Base-by-base conservation (phyloP, 2,113 vertebrate species). In the Phylloscopus trochiloides region DNA sequence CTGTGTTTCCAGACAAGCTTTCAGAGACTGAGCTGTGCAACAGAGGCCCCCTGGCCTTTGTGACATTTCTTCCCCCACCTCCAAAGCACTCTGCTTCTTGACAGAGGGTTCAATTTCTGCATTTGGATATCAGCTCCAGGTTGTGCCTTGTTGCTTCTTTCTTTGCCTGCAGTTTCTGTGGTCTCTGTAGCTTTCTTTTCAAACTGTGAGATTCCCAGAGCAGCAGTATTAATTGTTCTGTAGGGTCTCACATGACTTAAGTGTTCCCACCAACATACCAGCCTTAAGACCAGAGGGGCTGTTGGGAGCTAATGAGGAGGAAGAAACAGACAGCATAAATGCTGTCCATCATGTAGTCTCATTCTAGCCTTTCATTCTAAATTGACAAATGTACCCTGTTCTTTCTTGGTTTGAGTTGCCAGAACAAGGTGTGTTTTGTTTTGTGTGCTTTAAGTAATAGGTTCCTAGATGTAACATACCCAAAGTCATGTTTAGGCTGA, bases 231-330 rank as follows among this genome's bases (percentile, higher is more conserved):
- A 36, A 20, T 61, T 82, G 21, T 72, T 51, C 67, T 79, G 9
- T 8, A 45, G 19, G 6, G 28, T 63, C 32, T 63, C 48, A 47
- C 3, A 4, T 14, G 31, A 36, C 22, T 89, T 45, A 61, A 47
- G 47, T 32, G 45, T 57, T 83, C 61, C 67, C 29, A 45, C 18
- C 21, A 7, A 59, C 40, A 55, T 40, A 29, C 36, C 13, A 50
- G 13, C 1, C 0, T 75, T 75, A 75, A 7, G 8, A 52, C n/a
- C 17, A 86, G 47, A 82, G 29, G 11, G 10, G 31, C 31, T 55
- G 10, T 2, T 47, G 32, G 1, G 2, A 11, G 13, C 13, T 45
- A 25, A 34, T 38, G 6, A 2, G 10, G 8, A 59, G 19, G 14
- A 55, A 68, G 31, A 52, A 86, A 29, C 14, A 67, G 54, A 52